These are phyloP conservation scores for Cliona cf. orientalis DNA, from an alignment of 37 sponge, comb jelly and placozoan species.

Conservation along the genomic window DNA sequence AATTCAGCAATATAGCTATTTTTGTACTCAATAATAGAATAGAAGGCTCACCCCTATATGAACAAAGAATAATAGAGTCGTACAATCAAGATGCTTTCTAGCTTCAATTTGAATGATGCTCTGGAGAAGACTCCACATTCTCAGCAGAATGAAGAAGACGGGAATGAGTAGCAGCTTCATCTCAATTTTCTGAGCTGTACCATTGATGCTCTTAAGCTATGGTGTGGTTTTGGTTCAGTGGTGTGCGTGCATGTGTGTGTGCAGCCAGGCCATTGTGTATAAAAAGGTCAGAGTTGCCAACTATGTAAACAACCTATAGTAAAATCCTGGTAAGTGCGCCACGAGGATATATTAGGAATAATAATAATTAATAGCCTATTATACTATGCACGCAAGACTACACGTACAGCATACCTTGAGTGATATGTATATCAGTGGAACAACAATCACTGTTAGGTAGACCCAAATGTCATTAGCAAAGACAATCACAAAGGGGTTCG, in stretches of 20 bases:
- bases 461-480: conserved; percentile 80
- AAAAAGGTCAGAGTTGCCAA: too few species aligned
- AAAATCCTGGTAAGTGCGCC: too few species aligned
- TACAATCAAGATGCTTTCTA: neutral
- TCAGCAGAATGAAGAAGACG: conserved; percentile 55
- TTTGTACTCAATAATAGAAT: too few species aligned
- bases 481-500: neutral
- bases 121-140: conserved; percentile 47
- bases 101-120: conserved; percentile 19
- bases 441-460: conserved; percentile 55
- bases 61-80: neutral
- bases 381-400: too few species aligned
- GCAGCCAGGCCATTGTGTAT: conserved; percentile 31
- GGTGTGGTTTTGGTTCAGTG: neutral
- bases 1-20: too few species aligned
- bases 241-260: neutral
- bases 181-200: conserved; percentile 29
- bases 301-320: too few species aligned
- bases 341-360: too few species aligned
- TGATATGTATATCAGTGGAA: conserved; percentile 42
- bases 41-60: conserved; percentile 10
- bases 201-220: neutral
- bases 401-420: conserved; percentile 31
- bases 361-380: too few species aligned
- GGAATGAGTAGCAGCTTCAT: conserved; percentile 65